Base-by-base conservation (phyloP, 2,113 vertebrate genomes). In the Saiga tatarica region DNA sequence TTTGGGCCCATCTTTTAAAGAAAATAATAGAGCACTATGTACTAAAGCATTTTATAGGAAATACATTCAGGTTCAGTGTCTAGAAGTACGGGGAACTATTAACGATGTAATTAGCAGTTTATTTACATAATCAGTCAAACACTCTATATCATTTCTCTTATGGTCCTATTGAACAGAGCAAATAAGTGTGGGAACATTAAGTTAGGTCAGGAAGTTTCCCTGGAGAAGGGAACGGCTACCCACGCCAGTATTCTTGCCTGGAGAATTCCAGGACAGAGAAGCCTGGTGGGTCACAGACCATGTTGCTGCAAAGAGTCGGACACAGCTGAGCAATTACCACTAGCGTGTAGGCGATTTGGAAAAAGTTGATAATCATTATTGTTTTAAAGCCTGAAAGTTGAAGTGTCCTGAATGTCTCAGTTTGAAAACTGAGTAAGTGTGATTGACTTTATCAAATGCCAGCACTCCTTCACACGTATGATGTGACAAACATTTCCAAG, bases 11-110 rank as follows among this genome's bases (percentile, higher is more conserved):
- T 97, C 64, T 92, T 98, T 90, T 95, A 42, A 97, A 91, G 98
- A 94, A 95, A 98, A 97, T 33, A 50, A 96, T 30, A 76, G 13
- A 78, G 89, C 97, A 92, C 90, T 97, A 92, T 97, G 87, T 89
- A 97, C 59, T 94, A 71, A 79, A 71, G 33, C 79, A 90, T 97
- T 98, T 98, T 98, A 67, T 87, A 97, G 97, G 89, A 98, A 98
- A 97, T 97, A 91, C 0, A 0, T 95, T 97, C 64, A 17, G 28
- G 28, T 96, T 26, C 1, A 0, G 67, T 94, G 78, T 93, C 94
- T 96, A 64, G 91, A 97, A 98, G 59, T 94, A 21, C 62, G 91
- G 39, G 81, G 42, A 91, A 85, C n/a, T 60, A 95, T 92, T 96
- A 89, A 96, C 71, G 95, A 36, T 67, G 76, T 95, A 95, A 96